Conservation (phyloP, 2,888 invertebrate genomes). For the Sarcophaga caerulescens region DNA sequence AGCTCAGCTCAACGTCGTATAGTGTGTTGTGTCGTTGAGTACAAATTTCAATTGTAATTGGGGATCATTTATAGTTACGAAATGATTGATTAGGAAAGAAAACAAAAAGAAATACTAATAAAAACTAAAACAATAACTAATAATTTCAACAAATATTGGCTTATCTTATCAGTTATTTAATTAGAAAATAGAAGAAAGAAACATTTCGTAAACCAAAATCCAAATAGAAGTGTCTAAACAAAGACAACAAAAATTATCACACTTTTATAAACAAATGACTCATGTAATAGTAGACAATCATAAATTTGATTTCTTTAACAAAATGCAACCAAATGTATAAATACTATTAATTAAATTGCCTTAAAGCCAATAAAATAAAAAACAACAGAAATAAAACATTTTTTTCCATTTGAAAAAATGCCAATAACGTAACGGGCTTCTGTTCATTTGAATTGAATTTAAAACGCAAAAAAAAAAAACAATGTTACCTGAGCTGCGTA, state of each 20-base stretch:
- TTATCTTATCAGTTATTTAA: not conserved
- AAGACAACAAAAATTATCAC: not conserved
- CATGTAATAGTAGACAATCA: not conserved
- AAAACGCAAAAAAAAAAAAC: not conserved
- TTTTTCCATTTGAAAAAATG: conserved; percentile 33
- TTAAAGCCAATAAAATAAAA: too few species aligned
- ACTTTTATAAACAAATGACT: not conserved
- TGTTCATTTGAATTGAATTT: not conserved
- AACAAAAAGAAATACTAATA: not conserved
- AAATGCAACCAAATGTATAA: not conserved
- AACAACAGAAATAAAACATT: not conserved
- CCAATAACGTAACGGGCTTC: conserved; percentile 45
- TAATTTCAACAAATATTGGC: not conserved
- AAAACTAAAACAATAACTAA: not conserved
- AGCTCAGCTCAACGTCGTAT: not conserved
- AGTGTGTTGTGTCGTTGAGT: not conserved
- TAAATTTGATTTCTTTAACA: not conserved
- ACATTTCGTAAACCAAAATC: not conserved
- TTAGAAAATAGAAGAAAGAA: not conserved
- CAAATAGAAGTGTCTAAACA: not conserved
- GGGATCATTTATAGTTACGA: not conserved
- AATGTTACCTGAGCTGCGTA: not conserved
- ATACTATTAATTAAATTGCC: too few species aligned
- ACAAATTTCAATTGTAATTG: not conserved
- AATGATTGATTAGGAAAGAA: not conserved